A percentile compares a stretch with the other conserved stretches of the same genome.
phyloP scores from a whole-genome alignment of 2,888 invertebrate species.

The Empis livida region DNA sequence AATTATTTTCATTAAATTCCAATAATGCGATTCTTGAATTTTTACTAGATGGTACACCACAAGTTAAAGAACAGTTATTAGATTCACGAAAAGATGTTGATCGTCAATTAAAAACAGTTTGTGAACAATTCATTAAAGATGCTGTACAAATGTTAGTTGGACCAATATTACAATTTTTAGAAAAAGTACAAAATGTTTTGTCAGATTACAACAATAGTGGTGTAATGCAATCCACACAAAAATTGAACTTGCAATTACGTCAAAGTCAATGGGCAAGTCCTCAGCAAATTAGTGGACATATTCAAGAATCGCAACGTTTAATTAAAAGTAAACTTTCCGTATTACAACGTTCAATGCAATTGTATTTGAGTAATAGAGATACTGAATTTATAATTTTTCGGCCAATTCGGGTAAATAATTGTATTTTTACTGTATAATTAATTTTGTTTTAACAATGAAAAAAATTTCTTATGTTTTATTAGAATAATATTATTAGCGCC shows the following conservation, averaged over 20 bases:
- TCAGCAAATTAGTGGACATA: slow-evolving; percentile 55
- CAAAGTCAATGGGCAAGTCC: slow-evolving; percentile 54
- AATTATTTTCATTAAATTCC: slow-evolving; percentile 72
- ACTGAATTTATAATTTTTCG: slow-evolving; percentile 94
- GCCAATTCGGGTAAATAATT: slow-evolving; percentile 67
- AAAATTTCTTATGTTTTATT: slow-evolving; percentile 5
- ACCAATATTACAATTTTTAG: slow-evolving; percentile 58
- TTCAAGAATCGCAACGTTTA: slow-evolving; percentile 63
- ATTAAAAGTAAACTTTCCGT: slow-evolving; percentile 68
- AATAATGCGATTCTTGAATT: slow-evolving; percentile 92
- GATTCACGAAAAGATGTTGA: slow-evolving; percentile 97
- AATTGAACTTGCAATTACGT: slow-evolving; percentile 29
- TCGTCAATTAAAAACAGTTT: slow-evolving; percentile 74
- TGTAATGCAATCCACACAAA: slow-evolving; percentile 11
- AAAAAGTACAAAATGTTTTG: slow-evolving; percentile 45
- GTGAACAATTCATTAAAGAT: slow-evolving; percentile 76
- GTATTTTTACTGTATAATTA: neutral
- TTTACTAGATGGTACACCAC: slow-evolving; percentile 81
- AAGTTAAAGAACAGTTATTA: slow-evolving; percentile 79
- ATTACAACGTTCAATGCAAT: slow-evolving; percentile 79
- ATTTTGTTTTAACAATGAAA: too few relatives aligned
- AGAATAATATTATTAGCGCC: slow-evolving; percentile 78
- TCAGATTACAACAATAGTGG: slow-evolving; percentile 10
- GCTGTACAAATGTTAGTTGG: slow-evolving; percentile 62
- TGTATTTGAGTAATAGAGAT: slow-evolving; percentile 92